Base-by-base conservation (phyloP, 2,797 vertebrate genomes). In the Myoxocephalus aenaeus region DNA sequence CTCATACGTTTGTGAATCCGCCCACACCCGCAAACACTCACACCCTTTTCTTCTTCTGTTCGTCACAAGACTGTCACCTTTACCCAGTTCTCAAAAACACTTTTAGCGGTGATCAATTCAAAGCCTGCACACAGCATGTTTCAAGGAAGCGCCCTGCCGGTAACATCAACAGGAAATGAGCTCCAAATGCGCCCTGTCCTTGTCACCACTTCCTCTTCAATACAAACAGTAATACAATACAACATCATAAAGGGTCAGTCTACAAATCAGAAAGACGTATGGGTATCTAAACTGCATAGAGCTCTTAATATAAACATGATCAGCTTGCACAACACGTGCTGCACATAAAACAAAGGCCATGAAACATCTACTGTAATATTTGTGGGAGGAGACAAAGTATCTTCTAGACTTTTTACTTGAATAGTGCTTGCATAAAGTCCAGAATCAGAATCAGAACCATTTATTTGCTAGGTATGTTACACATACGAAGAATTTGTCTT, bases 151-250 rank as follows among this genome's bases (percentile, higher is more conserved):
- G 3, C 2, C 1, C 4, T 20, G 12, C 0, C 27, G 4, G 27
- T 15, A 29, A 44, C n/a, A 9, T 6, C 70, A 88, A 82, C 89
- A 91, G 90, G 92, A 93, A 92, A 84, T 48, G 14, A 80, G 29
- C 8, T 68, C 34, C 5, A 44, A 50, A 70, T 51, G 1, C 32
- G 54, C 5, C 14, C 53, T 54, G 65, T 15, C 7, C 32, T 29
- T 67, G 17, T 64, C 25, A 72, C 72, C 25, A 75, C 73, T 90
- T 90, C 89, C 83, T 63, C 48, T 59, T 77, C 2, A 61, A 18
- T 1, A 38, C 3, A 77, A 5, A 57, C 15, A 50, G 4, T 5
- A 13, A 32, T 18, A 7, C 53, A 36, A 36, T 42, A 27, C 51
- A 1, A 48, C 7, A 17, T 32, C 22, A 14, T 27, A 15, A 27